A percentile compares a stretch with the other conserved stretches of the same genome.
Conservation (phyloP, 2,113 vertebrate genomes). For the Epinephelus moara region DNA sequence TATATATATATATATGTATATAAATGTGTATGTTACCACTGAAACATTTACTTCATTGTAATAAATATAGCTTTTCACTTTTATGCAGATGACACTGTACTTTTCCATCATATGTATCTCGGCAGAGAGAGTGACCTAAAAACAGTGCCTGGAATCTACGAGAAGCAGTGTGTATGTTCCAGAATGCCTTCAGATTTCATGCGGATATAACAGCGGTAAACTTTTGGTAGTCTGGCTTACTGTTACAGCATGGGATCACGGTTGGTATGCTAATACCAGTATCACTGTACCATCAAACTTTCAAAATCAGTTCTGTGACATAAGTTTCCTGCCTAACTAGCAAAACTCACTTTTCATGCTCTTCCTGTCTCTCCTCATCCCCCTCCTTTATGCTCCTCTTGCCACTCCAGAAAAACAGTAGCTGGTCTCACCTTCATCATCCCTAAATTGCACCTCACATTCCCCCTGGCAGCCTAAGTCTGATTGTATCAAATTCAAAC, state of each 20-base stretch:
- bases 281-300: neutral
- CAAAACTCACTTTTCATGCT: constrained; percentile 6
- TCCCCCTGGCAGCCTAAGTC: constrained; percentile 9
- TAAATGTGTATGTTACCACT: neutral
- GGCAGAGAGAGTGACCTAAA: neutral
- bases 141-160: neutral
- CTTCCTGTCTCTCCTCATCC: neutral
- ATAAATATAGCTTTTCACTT: neutral
- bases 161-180: too few relatives aligned
- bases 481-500: constrained; percentile 46
- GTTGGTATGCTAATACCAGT: neutral
- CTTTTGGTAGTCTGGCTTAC: neutral
- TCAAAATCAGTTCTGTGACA: neutral
- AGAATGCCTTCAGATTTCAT: too few relatives aligned
- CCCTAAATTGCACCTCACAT: constrained; percentile 13
- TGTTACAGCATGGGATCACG: neutral
- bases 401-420: constrained; percentile 15
- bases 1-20: too few relatives aligned
- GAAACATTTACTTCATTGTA: neutral
- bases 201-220: neutral
- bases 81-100: neutral
- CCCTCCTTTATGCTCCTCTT: neutral
- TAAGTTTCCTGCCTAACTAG: neutral
- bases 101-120: neutral
- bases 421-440: constrained; percentile 31